Percentiles rank a stretch among this genome's conserved stretches.
Evolutionary conservation across 2,797 vertebrate genomes (phyloP).

Genomic region (Acanthurus lineatus): DNA sequence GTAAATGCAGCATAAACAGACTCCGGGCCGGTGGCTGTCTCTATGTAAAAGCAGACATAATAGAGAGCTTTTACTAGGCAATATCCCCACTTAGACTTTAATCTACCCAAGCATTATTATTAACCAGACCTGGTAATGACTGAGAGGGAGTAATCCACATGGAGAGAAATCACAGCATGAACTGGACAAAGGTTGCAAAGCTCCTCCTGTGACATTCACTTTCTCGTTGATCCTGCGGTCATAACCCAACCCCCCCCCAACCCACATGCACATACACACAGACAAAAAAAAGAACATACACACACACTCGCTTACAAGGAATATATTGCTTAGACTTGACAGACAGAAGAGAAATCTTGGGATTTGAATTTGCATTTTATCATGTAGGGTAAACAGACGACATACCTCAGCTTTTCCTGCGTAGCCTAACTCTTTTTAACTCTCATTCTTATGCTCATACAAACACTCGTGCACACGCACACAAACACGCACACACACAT

Average conservation of each 20-base stretch:
- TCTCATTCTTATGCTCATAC: conserved; percentile 11
- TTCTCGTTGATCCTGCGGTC: conserved; percentile 28
- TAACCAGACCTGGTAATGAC: conserved; percentile 61
- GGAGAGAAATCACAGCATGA: conserved; percentile 24
- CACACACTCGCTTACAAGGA: conserved; percentile 38
- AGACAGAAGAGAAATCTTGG: conserved; percentile 34
- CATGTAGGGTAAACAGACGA: conserved; percentile 49
- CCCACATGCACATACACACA: too few relatives aligned
- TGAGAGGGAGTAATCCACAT: conserved; percentile 28
- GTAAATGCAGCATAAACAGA: conserved; percentile 68
- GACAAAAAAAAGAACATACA: too few relatives aligned
- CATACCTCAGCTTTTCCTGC: conserved; percentile 24
- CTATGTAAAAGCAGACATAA: conserved; percentile 60
- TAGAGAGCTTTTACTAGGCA: conserved; percentile 69
- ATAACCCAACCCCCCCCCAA: not conserved
- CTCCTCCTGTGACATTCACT: conserved; percentile 32
- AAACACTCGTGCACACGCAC: conserved; percentile 4
- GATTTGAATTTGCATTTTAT: conserved; percentile 60
- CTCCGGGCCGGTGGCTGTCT: conserved; percentile 34
- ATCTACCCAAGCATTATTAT: conserved; percentile 62
- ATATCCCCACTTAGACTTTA: conserved; percentile 68
- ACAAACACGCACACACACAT: conserved; percentile 14
- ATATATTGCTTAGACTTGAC: conserved; percentile 51
- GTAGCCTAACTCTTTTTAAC: not conserved
- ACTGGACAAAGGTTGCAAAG: conserved; percentile 46